Conservation (phyloP, 2,888 invertebrate genomes). For the Eutolmus rufibarbis region DNA sequence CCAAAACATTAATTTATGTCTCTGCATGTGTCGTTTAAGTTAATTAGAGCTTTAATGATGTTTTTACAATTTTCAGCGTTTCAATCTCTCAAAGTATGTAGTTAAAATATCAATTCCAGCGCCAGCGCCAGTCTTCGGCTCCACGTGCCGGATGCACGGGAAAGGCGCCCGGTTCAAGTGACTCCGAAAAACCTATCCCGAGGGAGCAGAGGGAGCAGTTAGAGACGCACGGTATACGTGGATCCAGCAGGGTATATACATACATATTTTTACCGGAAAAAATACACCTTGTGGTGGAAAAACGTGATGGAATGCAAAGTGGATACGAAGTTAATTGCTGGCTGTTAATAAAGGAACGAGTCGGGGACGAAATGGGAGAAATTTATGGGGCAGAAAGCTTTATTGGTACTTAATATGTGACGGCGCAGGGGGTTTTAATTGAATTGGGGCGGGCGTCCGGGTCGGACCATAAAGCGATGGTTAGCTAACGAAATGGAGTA, state of each 20-base stretch:
- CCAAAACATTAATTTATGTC: slow-evolving; percentile 23
- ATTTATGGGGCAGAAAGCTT: slow-evolving; percentile 32
- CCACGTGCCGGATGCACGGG: neutral
- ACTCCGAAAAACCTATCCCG: neutral
- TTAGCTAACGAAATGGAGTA: slow-evolving; percentile 24
- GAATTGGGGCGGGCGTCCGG: slow-evolving; percentile 21
- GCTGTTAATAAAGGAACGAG: slow-evolving; percentile 29
- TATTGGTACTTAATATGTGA: slow-evolving; percentile 33
- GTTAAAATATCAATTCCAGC: slow-evolving; percentile 11
- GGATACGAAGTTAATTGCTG: slow-evolving; percentile 30
- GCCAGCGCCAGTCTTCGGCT: neutral
- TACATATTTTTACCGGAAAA: slow-evolving; percentile 12
- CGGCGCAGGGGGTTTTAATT: slow-evolving; percentile 23
- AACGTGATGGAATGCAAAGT: slow-evolving; percentile 32
- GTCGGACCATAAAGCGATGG: slow-evolving; percentile 11
- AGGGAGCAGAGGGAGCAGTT: neutral
- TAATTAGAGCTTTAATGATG: slow-evolving; percentile 12
- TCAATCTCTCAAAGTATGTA: neutral
- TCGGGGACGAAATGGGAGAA: slow-evolving; percentile 25
- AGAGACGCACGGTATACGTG: neutral
- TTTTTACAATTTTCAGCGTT: slow-evolving; percentile 15
- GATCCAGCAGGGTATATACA: neutral
- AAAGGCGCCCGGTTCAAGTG: neutral
- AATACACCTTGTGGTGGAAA: slow-evolving; percentile 28
- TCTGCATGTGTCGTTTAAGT: slow-evolving; percentile 22